These are phyloP conservation scores for Trinectes maculatus DNA, from an alignment of 2,113 vertebrate genomes.

Conservation along the genomic window DNA sequence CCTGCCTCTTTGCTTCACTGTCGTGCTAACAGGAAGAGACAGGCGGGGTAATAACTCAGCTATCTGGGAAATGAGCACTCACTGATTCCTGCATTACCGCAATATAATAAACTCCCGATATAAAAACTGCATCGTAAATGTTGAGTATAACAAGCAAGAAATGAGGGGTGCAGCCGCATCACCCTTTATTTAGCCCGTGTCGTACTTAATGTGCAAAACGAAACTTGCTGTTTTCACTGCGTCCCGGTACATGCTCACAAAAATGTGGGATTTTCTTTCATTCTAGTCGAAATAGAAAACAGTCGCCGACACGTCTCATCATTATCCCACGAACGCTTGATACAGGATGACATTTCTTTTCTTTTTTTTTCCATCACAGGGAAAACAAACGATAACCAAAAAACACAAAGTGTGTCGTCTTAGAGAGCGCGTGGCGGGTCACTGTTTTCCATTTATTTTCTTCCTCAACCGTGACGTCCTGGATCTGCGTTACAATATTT, in stretches of 20 bases:
- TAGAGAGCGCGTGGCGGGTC: too few relatives aligned
- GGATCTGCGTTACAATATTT: neutral
- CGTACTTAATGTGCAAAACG: too few relatives aligned
- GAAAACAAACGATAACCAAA: constrained; percentile 8
- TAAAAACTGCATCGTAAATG: neutral
- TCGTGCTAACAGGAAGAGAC: constrained; percentile 56
- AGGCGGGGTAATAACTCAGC: constrained; percentile 47
- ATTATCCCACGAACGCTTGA: neutral
- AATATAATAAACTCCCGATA: neutral
- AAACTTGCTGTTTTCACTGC: constrained; percentile 1
- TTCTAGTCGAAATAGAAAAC: constrained; percentile 35
- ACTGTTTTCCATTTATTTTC: too few relatives aligned
- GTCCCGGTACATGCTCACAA: too few relatives aligned
- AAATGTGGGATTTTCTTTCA: constrained; percentile 34
- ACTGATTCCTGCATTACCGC: neutral
- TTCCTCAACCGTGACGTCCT: neutral
- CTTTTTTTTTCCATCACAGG: constrained; percentile 9
- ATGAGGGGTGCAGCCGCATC: neutral
- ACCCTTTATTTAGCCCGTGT: neutral
- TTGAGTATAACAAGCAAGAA: neutral
- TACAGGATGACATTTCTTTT: neutral
- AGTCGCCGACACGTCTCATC: constrained; percentile 16
- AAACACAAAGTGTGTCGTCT: constrained; percentile 8
- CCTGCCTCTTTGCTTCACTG: constrained; percentile 59
- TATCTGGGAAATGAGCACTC: constrained; percentile 31